A percentile compares a stretch with the other conserved stretches of the same genome.
Evolutionary conservation across 2,113 vertebrate species (phyloP).

Genomic region (Leucopsar rothschildi): DNA sequence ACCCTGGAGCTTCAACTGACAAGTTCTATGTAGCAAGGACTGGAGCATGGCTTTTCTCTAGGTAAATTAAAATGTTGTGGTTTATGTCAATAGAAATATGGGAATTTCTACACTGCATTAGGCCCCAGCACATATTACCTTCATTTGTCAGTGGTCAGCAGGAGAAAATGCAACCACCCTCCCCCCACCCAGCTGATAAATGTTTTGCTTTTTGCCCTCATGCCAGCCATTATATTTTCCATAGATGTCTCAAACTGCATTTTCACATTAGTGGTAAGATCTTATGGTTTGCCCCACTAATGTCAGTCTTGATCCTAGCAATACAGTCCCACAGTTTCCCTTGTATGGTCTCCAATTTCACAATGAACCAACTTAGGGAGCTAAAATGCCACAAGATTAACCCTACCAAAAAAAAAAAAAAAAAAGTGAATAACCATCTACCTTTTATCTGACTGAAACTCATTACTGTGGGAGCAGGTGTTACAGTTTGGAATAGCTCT

Average conservation of each 20-base stretch:
- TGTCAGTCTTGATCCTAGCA: background rate
- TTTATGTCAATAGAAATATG: background rate
- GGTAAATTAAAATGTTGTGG: slow-evolving; percentile 6
- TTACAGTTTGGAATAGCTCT: background rate
- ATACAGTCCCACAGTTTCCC: background rate
- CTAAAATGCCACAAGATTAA: background rate
- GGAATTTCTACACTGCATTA: background rate
- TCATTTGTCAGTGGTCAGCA: background rate
- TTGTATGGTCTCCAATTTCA: background rate
- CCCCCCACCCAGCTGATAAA: background rate
- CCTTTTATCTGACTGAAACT: background rate
- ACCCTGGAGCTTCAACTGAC: background rate
- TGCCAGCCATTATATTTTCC: background rate
- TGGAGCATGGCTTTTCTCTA: background rate
- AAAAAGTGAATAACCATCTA: background rate
- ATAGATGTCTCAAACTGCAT: background rate
- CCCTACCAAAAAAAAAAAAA: background rate
- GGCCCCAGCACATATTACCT: background rate
- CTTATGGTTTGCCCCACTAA: background rate
- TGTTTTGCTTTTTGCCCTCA: background rate
- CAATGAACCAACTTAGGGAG: background rate
- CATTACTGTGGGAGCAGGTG: background rate
- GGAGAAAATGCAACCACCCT: background rate
- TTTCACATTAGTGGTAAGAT: background rate
- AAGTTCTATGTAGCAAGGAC: background rate